These are phyloP conservation scores for Sisor rabdophorus DNA, from an alignment of 2,113 vertebrate species.

Conservation along the genomic window DNA sequence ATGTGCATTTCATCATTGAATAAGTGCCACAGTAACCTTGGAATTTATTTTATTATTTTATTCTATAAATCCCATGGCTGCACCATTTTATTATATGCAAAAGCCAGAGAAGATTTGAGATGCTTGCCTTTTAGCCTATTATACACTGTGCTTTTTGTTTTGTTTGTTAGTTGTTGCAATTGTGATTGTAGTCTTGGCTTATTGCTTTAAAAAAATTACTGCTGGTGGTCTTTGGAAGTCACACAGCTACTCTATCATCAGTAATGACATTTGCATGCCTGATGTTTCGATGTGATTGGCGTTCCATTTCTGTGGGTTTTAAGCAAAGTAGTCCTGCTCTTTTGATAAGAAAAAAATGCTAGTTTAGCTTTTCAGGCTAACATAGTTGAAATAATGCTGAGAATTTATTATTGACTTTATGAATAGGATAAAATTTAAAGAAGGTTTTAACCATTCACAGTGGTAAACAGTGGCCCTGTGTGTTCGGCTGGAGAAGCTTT, in stretches of 20 bases:
- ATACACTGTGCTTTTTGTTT: not conserved
- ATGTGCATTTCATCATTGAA: slow-evolving; percentile 10
- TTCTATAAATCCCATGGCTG: slow-evolving; percentile 6
- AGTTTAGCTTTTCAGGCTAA: slow-evolving; percentile 43
- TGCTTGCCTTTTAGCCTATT: slow-evolving; percentile 33
- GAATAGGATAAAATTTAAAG: slow-evolving; percentile 38
- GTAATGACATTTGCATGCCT: slow-evolving; percentile 52
- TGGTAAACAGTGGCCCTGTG: slow-evolving; percentile 30
- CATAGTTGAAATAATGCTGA: slow-evolving; percentile 47
- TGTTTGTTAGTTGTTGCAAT: not conserved
- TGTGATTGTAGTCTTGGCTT: slow-evolving; percentile 23
- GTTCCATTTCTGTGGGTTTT: slow-evolving; percentile 40
- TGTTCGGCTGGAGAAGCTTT: slow-evolving; percentile 45
- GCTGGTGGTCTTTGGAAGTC: slow-evolving; percentile 36
- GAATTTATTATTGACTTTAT: slow-evolving; percentile 48
- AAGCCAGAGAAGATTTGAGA: slow-evolving; percentile 26
- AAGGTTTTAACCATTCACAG: slow-evolving; percentile 44
- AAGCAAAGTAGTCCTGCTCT: slow-evolving; percentile 44
- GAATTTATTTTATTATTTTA: not conserved
- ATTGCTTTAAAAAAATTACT: slow-evolving; percentile 41
- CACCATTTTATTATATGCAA: slow-evolving; percentile 31
- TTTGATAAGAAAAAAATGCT: slow-evolving; percentile 43
- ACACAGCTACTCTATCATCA: slow-evolving; percentile 31
- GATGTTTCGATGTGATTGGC: slow-evolving; percentile 48
- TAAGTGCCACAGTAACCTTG: slow-evolving; percentile 3